These are phyloP conservation scores for Brachylomia viminalis DNA, from an alignment of 2,888 invertebrate genomes.

Conservation along the genomic window DNA sequence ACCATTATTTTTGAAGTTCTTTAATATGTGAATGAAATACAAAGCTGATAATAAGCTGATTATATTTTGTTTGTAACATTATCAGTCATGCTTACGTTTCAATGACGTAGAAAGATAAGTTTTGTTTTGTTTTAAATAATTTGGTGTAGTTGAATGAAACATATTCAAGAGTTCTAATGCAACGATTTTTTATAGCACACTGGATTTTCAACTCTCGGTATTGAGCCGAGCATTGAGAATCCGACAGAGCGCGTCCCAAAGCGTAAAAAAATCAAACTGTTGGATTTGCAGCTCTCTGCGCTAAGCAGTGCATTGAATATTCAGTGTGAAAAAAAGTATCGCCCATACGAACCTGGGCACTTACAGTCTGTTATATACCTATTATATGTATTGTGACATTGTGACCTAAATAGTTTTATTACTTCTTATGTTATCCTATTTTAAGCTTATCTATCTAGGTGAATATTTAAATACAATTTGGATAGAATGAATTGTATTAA, in stretches of 20 bases:
- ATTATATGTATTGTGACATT: slow-evolving; percentile 6
- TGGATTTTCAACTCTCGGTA: too few relatives aligned
- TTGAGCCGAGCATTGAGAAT: too few relatives aligned
- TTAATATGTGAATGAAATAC: slow-evolving; percentile 6
- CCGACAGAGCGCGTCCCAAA: too few relatives aligned
- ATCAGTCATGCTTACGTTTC: slow-evolving; percentile 8
- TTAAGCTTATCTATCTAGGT: slow-evolving; percentile 29
- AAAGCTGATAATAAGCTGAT: background rate
- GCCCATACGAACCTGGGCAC: too few relatives aligned
- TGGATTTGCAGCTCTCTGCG: too few relatives aligned
- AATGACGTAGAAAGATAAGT: slow-evolving; percentile 16
- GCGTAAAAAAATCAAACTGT: too few relatives aligned
- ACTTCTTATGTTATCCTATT: background rate
- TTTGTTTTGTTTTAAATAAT: slow-evolving; percentile 8
- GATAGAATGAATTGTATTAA: background rate
- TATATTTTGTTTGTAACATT: slow-evolving; percentile 13
- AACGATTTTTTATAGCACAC: too few relatives aligned
- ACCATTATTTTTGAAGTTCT: slow-evolving; percentile 11
- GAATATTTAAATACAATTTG: slow-evolving; percentile 35
- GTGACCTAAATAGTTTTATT: slow-evolving; percentile 28
- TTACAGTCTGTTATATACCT: too few relatives aligned
- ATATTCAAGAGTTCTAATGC: too few relatives aligned
- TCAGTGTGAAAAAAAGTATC: too few relatives aligned
- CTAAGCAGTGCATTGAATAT: too few relatives aligned
- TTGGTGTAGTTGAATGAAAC: too few relatives aligned